Base-by-base conservation (phyloP, 1,140 invertebrate genomes). In the Potamilus streckersoni region DNA sequence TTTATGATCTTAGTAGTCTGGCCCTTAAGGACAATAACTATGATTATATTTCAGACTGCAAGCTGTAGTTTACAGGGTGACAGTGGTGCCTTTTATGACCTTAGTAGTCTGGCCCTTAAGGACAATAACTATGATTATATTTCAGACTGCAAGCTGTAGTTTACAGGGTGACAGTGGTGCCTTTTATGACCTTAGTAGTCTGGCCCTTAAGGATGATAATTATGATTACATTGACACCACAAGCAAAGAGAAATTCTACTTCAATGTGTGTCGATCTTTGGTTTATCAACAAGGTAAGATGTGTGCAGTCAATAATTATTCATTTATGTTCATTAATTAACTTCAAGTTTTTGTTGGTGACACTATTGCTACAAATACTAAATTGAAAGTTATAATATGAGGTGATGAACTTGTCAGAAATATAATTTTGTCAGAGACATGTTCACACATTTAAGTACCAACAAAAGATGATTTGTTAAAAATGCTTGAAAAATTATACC, bases 231-330 rank as follows among this genome's bases (percentile, higher is more conserved):
- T 31, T 20, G 75, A 77, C 38, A 69, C 56, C 23, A 60, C 55
- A 8, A 65, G 60, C n/a, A 68, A 71, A 49, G 68, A 71, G 58
- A 71, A 61, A 67, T 77, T 61, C 56, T n/a, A 68, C 15, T 56
- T 77, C 27, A 77, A 77, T 69, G 75, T 77, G 13, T 77, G 75
- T 61, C 60, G 70, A 61, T 72, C 75, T 62, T 11, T 77, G 13
- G 61, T 77, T 17, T 66, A 72, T 72, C 31, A 68, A 56, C 20
- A 59, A 63, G 64, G 75, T 77, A 57, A 57, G 69, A 60, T 11
- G 8, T 11, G 8, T 38, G 8, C 6, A 49, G 11, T 49, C 38
- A 49, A 49, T 49, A 49, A 49, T 49, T 49, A 49, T 49, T 6
- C 6, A 49, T 49, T 49, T 49, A 8, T 49, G 38, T 49, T 49